phyloP scores from a whole-genome alignment of 2,888 invertebrate species.

The Margaritifera margaritifera region DNA sequence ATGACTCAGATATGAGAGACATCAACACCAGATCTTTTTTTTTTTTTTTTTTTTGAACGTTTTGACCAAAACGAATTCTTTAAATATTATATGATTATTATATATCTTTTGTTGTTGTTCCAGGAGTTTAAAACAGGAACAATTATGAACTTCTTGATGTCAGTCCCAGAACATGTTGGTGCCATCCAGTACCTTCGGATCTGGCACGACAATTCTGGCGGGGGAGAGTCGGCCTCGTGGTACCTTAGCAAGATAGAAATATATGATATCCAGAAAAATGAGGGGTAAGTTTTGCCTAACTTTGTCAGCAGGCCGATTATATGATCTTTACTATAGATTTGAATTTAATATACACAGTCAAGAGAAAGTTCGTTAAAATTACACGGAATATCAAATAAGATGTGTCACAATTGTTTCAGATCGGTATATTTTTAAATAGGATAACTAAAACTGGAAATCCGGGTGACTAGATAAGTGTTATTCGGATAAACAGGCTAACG shows the following conservation, averaged over 20 bases:
- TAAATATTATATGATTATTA: background rate
- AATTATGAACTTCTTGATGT: constrained; percentile 59
- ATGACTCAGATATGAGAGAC: too few species aligned
- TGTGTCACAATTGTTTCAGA: too few species aligned
- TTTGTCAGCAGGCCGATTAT: too few species aligned
- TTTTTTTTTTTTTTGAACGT: too few species aligned
- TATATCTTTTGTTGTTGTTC: background rate
- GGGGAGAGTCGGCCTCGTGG: constrained; percentile 70
- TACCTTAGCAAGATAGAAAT: constrained; percentile 70
- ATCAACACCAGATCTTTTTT: background rate
- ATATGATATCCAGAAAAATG: constrained; percentile 70
- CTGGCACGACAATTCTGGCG: constrained; percentile 74
- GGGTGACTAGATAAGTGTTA: too few species aligned
- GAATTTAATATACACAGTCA: too few species aligned
- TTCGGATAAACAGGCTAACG: too few species aligned
- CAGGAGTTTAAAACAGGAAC: constrained; percentile 54
- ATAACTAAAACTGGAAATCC: too few species aligned
- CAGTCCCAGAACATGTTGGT: constrained; percentile 66
- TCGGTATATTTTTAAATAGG: too few species aligned
- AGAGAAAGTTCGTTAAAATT: too few species aligned
- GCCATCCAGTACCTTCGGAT: constrained; percentile 61
- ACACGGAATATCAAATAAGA: too few species aligned
- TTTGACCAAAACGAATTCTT: background rate
- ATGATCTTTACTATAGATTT: too few species aligned
- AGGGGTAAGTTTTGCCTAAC: constrained; percentile 47